phyloP scores from a whole-genome alignment of 2,113 vertebrate genomes.

The Microtus oregoni region DNA sequence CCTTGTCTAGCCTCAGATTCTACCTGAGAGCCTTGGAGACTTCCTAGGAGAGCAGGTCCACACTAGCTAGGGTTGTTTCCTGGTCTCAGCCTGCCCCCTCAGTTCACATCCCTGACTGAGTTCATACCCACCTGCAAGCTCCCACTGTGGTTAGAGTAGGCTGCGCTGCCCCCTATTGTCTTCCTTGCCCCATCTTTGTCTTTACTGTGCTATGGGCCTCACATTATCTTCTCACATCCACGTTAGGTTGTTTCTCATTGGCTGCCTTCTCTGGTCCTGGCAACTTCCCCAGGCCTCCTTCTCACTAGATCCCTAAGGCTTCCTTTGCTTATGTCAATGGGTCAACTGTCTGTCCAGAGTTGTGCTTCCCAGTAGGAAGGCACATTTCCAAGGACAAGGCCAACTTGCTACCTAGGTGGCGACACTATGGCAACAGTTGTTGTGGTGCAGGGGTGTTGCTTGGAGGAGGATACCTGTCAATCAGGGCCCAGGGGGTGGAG shows the following conservation, averaged over 20 bases:
- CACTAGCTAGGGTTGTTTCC: rapidly evolving
- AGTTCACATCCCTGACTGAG: too few relatives aligned
- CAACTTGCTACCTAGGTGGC: neutral
- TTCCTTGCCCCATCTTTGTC: neutral
- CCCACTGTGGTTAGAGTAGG: too few relatives aligned
- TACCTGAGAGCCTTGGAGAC: neutral
- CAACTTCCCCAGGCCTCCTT: neutral
- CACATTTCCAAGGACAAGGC: neutral
- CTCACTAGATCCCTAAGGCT: neutral
- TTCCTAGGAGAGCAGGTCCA: neutral
- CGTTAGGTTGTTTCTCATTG: neutral
- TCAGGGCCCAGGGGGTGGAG: rapidly evolving
- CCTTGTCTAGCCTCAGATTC: neutral
- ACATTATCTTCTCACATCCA: neutral
- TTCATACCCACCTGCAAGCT: neutral
- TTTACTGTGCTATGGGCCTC: neutral
- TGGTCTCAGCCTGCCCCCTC: neutral
- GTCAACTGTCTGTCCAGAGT: rapidly evolving
- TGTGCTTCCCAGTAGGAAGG: neutral
- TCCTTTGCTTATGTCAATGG: rapidly evolving
- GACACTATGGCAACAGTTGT: rapidly evolving
- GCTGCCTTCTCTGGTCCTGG: neutral
- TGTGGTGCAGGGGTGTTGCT: rapidly evolving
- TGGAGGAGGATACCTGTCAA: neutral
- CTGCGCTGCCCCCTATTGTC: neutral